These are phyloP conservation scores for Chydorus sphaericus DNA, from an alignment of 2,888 invertebrate species.

Conservation along the genomic window DNA sequence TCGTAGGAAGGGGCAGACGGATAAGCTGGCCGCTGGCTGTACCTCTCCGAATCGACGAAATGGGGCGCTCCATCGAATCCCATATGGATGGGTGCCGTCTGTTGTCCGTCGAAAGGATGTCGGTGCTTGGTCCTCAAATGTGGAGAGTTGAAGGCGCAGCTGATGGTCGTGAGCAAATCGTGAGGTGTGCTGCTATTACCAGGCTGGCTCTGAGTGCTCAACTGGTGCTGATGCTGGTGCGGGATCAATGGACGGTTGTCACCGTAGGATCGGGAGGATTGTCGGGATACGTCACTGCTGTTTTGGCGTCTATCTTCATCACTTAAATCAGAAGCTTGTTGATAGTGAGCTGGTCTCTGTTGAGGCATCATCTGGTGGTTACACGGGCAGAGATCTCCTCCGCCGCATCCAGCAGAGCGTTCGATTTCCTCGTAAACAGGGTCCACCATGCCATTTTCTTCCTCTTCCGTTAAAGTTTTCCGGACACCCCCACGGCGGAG, in stretches of 20 bases:
- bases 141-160: constrained; percentile 21
- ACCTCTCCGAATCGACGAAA: background rate
- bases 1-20: background rate
- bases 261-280: constrained; percentile 58
- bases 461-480: constrained; percentile 25
- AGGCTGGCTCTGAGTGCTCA: constrained; percentile 1
- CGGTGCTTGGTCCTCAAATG: constrained; percentile 24
- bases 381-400: constrained; percentile 14
- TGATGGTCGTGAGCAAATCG: constrained; percentile 28
- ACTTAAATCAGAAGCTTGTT: constrained; percentile 58
- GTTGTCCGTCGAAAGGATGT: constrained; percentile 19
- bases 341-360: constrained; percentile 34
- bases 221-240: constrained; percentile 30
- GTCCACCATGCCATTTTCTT: constrained; percentile 29
- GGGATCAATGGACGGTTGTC: constrained; percentile 68
- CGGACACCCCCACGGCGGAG: constrained; percentile 29
- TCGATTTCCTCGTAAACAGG: constrained; percentile 72
- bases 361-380: background rate
- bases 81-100: constrained; percentile 1
- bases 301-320: constrained; percentile 57
- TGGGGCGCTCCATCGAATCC: background rate
- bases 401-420: constrained; percentile 28
- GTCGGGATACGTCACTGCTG: constrained; percentile 53
- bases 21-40: background rate
- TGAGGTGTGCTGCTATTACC: constrained; percentile 12